phyloP scores from a whole-genome alignment of 2,113 vertebrate species.

The Erinaceus europaeus region DNA sequence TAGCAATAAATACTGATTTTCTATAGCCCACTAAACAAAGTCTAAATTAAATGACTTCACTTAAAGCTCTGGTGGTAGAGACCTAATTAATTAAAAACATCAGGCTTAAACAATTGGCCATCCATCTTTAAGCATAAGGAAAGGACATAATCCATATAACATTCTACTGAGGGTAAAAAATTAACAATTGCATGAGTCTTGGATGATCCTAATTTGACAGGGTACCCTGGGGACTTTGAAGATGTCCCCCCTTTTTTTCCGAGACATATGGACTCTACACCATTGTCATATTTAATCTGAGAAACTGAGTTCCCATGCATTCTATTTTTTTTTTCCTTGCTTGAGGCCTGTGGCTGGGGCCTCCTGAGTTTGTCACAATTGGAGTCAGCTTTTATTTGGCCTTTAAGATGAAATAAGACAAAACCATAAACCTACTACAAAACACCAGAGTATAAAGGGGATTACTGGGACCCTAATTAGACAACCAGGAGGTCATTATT shows the following conservation, averaged over 20 bases:
- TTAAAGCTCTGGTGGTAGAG: constrained; percentile 79
- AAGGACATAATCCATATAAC: constrained; percentile 79
- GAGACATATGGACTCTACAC: constrained; percentile 59
- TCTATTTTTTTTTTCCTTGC: constrained; percentile 58
- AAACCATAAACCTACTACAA: constrained; percentile 61
- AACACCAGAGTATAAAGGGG: constrained; percentile 63
- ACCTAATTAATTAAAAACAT: constrained; percentile 85
- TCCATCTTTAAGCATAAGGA: constrained; percentile 79
- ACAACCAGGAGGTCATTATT: constrained; percentile 45
- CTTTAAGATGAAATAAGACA: constrained; percentile 64
- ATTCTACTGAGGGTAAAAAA: constrained; percentile 76
- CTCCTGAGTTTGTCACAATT: constrained; percentile 43
- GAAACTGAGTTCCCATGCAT: constrained; percentile 64
- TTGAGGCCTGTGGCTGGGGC: constrained; percentile 40
- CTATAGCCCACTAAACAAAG: constrained; percentile 74
- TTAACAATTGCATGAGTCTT: constrained; percentile 70
- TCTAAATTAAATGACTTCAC: constrained; percentile 83
- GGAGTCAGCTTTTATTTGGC: constrained; percentile 59
- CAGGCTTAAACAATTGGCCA: constrained; percentile 81
- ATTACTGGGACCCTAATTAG: constrained; percentile 66
- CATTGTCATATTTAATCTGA: constrained; percentile 64
- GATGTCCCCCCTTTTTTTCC: neutral
- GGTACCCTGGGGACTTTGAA: constrained; percentile 47
- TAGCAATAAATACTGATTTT: constrained; percentile 81
- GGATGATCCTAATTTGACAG: constrained; percentile 71